Evolutionary conservation across 2,888 invertebrate genomes (phyloP).

Genomic region (Chaetogeoica ovagalla): DNA sequence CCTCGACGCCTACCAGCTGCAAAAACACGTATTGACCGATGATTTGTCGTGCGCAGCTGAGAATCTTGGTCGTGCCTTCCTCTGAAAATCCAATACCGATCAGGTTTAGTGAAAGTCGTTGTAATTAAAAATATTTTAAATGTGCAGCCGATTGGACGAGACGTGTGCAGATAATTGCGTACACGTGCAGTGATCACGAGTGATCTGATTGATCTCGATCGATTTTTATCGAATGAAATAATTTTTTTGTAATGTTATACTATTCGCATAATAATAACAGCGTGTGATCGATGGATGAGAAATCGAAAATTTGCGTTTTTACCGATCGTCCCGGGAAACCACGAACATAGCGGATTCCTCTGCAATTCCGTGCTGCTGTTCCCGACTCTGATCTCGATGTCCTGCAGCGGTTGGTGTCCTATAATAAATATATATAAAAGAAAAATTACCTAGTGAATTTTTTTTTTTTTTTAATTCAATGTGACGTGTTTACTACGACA

Average conservation of each 20-base stretch:
- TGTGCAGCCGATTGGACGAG: too few relatives aligned
- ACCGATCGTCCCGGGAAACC: constrained; percentile 90
- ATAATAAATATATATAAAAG: constrained; percentile 52
- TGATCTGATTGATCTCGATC: too few relatives aligned
- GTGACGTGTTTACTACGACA: neutral
- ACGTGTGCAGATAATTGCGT: too few relatives aligned
- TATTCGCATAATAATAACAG: too few relatives aligned
- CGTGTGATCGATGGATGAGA: too few relatives aligned
- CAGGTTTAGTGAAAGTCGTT: neutral
- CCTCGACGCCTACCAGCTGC: constrained; percentile 87
- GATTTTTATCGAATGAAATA: too few relatives aligned
- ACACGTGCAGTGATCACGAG: too few relatives aligned
- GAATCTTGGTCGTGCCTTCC: constrained; percentile 89
- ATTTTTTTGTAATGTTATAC: too few relatives aligned
- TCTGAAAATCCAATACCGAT: constrained; percentile 63
- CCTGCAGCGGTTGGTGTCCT: constrained; percentile 86
- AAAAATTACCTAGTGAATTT: neutral
- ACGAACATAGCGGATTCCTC: constrained; percentile 86
- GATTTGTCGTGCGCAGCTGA: constrained; percentile 81
- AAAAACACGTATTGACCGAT: constrained; percentile 86
- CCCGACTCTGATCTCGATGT: constrained; percentile 86
- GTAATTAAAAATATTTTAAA: neutral
- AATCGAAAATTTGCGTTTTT: constrained; percentile 38
- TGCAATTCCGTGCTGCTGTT: constrained; percentile 86
- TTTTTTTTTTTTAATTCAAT: too few relatives aligned